These are phyloP conservation scores for Tiphia femorata DNA, from an alignment of 2,888 invertebrate genomes.

Conservation along the genomic window DNA sequence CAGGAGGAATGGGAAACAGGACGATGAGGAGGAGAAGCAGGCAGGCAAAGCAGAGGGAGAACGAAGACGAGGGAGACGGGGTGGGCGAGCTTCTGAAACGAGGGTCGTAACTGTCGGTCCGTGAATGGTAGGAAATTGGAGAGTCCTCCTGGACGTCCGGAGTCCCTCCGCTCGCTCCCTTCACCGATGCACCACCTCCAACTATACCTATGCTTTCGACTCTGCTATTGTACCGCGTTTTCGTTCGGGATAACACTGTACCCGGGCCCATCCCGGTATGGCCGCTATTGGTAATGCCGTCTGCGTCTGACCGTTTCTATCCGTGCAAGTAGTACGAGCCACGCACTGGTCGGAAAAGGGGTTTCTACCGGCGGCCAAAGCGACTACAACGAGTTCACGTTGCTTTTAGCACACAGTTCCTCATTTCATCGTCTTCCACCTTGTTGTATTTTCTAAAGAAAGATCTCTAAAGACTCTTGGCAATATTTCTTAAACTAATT, in stretches of 20 bases:
- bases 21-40: too few species aligned
- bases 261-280: background rate
- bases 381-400: too few species aligned
- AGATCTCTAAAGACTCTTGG: too few species aligned
- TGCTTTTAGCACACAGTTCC: too few species aligned
- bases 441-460: too few species aligned
- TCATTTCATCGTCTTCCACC: too few species aligned
- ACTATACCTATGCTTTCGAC: background rate
- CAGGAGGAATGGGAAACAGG: slow-evolving; percentile 3
- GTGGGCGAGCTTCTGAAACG: slow-evolving; percentile 4
- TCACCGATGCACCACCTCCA: slow-evolving; percentile 10
- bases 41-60: too few species aligned
- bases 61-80: slow-evolving; percentile 11
- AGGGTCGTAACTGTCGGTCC: slow-evolving; percentile 28
- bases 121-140: slow-evolving; percentile 51
- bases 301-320: background rate
- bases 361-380: too few species aligned
- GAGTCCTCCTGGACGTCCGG: slow-evolving; percentile 39
- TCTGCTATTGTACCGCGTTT: background rate
- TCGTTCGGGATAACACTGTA: slow-evolving; percentile 1
- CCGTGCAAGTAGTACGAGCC: background rate
- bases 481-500: too few species aligned
- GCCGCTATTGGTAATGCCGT: background rate
- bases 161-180: slow-evolving; percentile 28
- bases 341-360: background rate